A percentile compares a stretch with the other conserved stretches of the same genome.
Evolutionary conservation across 2,888 invertebrate genomes (phyloP).

Genomic region (Chrysomela aeneicollis): DNA sequence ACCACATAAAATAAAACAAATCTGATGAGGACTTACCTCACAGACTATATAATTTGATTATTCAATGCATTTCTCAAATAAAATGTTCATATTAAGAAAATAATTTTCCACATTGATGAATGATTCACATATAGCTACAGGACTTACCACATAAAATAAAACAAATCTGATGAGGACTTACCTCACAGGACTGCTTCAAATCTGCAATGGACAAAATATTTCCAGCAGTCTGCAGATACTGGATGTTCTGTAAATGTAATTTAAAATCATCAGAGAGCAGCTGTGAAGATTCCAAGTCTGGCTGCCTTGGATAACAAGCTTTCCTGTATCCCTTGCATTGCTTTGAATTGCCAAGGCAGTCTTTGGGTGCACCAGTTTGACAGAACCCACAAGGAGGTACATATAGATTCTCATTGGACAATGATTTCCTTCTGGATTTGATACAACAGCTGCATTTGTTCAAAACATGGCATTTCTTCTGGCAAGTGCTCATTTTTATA

Average conservation of each 20-base stretch:
- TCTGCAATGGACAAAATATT: conserved; percentile 70
- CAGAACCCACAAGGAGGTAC: conserved; percentile 62
- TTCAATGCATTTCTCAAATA: too few relatives aligned
- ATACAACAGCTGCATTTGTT: conserved; percentile 51
- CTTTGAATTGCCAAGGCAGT: conserved; percentile 47
- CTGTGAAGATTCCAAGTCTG: conserved; percentile 69
- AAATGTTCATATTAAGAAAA: too few relatives aligned
- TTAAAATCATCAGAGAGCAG: conserved; percentile 76
- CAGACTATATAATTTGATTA: too few relatives aligned
- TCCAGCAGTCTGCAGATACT: conserved; percentile 75
- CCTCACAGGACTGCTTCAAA: conserved; percentile 62
- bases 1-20: too few relatives aligned
- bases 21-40: conserved; percentile 53
- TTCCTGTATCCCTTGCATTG: conserved; percentile 53
- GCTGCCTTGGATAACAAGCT: conserved; percentile 58
- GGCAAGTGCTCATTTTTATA: conserved; percentile 49
- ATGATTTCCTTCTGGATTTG: conserved; percentile 63
- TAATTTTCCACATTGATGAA: too few relatives aligned
- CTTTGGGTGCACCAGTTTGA: conserved; percentile 56
- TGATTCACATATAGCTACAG: too few relatives aligned
- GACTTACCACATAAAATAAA: too few relatives aligned
- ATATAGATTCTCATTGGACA: conserved; percentile 70
- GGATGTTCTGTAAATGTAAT: conserved; percentile 75
- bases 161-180: too few relatives aligned
- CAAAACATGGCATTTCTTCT: conserved; percentile 31